Percentiles rank a stretch among this genome's conserved stretches.
Evolutionary conservation across 2,888 invertebrate species (phyloP).

Genomic region (Melitaea athalia): DNA sequence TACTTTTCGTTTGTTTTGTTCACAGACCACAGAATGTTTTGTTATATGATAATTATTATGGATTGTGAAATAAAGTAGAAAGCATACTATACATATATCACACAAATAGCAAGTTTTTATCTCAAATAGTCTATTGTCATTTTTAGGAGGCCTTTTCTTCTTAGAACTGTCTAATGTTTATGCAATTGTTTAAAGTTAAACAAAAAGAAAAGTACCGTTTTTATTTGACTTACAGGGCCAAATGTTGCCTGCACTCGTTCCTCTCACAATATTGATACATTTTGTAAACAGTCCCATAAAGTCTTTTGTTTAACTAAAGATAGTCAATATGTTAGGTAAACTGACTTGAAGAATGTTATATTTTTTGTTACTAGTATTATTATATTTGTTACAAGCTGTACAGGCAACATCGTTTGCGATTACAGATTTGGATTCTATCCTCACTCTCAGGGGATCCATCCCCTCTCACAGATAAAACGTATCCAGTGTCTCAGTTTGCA

Average conservation of each 20-base stretch:
- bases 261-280: constrained; percentile 37
- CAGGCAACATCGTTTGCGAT: too few relatives aligned
- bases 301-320: constrained; percentile 15
- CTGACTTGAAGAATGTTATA: constrained; percentile 6
- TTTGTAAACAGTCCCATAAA: constrained; percentile 28
- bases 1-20: too few relatives aligned
- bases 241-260: constrained; percentile 37
- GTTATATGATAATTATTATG: too few relatives aligned
- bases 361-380: background rate
- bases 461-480: too few relatives aligned
- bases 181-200: constrained; percentile 52
- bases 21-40: too few relatives aligned
- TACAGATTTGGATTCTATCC: too few relatives aligned
- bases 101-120: background rate
- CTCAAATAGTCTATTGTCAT: background rate
- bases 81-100: too few relatives aligned
- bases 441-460: too few relatives aligned
- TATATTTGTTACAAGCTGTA: background rate
- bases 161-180: constrained; percentile 42
- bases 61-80: too few relatives aligned
- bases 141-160: constrained; percentile 14
- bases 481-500: too few relatives aligned
- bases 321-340: constrained; percentile 15
- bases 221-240: constrained; percentile 45
- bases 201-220: constrained; percentile 48